Percentiles rank a stretch among this genome's conserved stretches.
These are phyloP conservation scores for Ornithorhynchus anatinus DNA, from an alignment of 2,113 vertebrate species.

Conservation along the genomic window DNA sequence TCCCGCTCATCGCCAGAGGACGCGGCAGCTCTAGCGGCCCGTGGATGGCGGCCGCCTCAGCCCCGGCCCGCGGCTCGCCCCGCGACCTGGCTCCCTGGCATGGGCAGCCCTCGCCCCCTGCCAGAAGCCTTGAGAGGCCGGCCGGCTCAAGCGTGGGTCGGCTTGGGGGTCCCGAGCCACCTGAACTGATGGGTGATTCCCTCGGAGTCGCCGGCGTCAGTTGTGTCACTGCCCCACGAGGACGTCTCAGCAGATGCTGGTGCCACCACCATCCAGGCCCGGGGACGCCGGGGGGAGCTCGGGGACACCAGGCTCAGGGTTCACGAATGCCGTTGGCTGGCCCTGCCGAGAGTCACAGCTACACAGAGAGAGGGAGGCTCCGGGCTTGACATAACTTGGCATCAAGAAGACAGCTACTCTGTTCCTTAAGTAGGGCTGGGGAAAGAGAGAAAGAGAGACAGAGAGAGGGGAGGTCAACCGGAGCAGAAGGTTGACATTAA, in stretches of 20 bases:
- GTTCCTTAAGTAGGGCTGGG: neutral
- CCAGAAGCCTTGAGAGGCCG: neutral
- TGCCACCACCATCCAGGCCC: neutral
- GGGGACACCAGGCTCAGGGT: neutral
- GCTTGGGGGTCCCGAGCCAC: neutral
- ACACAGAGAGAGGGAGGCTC: neutral
- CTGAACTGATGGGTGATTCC: neutral
- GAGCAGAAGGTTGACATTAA: conserved; percentile 4
- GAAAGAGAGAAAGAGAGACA: neutral
- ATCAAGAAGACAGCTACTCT: conserved; percentile 28
- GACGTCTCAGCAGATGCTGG: neutral
- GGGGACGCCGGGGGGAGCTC: neutral
- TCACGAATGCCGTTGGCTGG: conserved; percentile 14
- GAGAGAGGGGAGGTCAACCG: conserved; percentile 38
- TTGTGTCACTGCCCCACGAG: neutral
- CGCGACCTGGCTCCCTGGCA: neutral
- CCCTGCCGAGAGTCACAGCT: neutral
- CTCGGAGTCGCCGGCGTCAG: neutral
- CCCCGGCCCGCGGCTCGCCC: conserved; percentile 20
- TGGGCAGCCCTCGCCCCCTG: neutral
- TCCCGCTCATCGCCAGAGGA: conserved; percentile 68
- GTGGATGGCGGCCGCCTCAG: conserved; percentile 37
- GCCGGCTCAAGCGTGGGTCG: neutral
- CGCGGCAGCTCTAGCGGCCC: conserved; percentile 52
- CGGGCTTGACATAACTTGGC: conserved; percentile 34